Conservation (phyloP, 2,888 invertebrate species). For the Acanthosepion pharaonis region DNA sequence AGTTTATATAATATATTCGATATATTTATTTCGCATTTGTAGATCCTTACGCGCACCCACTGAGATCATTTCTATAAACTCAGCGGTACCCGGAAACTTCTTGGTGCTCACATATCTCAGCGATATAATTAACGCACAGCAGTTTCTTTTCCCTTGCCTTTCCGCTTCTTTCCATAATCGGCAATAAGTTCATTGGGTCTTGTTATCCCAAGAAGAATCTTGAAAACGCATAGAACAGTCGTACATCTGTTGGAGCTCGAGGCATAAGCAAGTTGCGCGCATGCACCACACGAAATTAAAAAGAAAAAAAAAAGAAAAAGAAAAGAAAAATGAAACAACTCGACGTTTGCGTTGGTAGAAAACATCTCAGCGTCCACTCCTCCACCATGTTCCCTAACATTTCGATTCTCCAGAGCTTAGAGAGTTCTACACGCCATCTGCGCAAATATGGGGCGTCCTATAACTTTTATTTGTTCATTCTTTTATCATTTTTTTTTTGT, state of each 20-base stretch:
- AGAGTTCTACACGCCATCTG: conserved; percentile 33
- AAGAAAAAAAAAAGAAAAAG: background rate
- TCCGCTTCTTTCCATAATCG: background rate
- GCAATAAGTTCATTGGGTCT: background rate
- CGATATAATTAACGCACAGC: background rate
- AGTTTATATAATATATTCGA: no score
- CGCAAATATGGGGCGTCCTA: background rate
- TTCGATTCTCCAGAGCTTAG: background rate
- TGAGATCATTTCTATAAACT: background rate
- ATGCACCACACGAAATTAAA: background rate
- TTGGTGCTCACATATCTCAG: background rate
- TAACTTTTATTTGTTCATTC: background rate
- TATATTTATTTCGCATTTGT: no score
- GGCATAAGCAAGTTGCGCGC: background rate
- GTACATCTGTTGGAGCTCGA: background rate
- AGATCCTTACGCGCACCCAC: background rate
- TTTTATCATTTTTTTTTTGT: background rate
- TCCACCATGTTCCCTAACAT: background rate
- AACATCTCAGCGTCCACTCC: background rate
- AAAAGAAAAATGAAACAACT: background rate
- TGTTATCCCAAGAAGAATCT: background rate
- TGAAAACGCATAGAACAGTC: background rate
- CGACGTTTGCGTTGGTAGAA: background rate
- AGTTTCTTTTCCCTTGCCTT: background rate
- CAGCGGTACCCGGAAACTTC: background rate